Evolutionary conservation across 2,797 vertebrate genomes (phyloP).

Genomic region (Falco columbarius): DNA sequence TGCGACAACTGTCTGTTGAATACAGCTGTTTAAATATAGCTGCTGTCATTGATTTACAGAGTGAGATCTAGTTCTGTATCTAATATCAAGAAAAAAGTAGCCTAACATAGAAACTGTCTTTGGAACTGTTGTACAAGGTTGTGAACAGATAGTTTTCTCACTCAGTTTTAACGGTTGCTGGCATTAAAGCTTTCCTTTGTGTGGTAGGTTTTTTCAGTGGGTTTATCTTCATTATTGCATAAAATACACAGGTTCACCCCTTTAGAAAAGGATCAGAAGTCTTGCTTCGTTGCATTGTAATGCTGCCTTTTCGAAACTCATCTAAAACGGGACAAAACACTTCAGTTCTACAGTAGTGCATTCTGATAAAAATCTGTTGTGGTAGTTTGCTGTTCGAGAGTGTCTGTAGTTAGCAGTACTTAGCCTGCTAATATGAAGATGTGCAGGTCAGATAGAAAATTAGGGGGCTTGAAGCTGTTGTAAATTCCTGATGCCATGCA

Average conservation of each 20-base stretch:
- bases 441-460: not conserved
- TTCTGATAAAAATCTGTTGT: not conserved
- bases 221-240: not conserved
- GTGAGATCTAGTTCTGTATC: not conserved
- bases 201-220: not conserved
- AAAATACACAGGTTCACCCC: not conserved
- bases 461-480: not conserved
- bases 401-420: not conserved
- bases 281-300: not conserved
- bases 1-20: not conserved
- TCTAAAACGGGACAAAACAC: slow-evolving; percentile 19
- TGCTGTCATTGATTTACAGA: not conserved
- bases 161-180: not conserved
- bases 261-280: not conserved
- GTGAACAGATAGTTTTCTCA: not conserved
- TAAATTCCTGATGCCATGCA: not conserved
- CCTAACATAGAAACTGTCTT: not conserved
- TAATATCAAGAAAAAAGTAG: not conserved
- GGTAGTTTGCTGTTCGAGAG: not conserved
- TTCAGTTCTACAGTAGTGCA: not conserved
- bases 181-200: not conserved
- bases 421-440: not conserved
- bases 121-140: not conserved
- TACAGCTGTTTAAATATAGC: not conserved
- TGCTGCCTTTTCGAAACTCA: not conserved